Conservation (phyloP, 2,113 vertebrate species). For the Bothrops jararaca region DNA sequence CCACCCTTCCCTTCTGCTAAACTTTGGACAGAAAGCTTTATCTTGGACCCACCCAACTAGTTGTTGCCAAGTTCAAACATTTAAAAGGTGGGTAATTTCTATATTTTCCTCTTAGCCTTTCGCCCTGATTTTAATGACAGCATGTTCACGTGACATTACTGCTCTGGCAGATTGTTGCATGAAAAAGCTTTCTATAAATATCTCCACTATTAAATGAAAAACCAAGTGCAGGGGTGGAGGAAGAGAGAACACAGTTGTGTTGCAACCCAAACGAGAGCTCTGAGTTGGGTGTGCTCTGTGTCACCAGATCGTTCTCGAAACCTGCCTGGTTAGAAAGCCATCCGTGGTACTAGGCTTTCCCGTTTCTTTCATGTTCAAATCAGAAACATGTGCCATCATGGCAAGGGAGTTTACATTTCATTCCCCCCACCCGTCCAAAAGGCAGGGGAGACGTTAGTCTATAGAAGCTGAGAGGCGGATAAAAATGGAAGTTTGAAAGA, state of each 20-base stretch:
- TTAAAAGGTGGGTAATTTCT: slow-evolving; percentile 56
- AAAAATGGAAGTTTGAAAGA: not conserved
- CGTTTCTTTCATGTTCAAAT: not conserved
- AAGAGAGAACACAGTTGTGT: not conserved
- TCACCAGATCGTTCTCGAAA: not conserved
- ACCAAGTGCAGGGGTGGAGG: not conserved
- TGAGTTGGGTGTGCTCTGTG: not conserved
- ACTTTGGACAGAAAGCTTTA: slow-evolving; percentile 51
- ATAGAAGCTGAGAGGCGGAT: not conserved
- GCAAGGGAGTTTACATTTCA: not conserved
- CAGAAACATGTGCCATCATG: not conserved
- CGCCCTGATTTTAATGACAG: slow-evolving; percentile 58
- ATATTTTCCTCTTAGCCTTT: slow-evolving; percentile 59
- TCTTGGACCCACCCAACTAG: slow-evolving; percentile 57
- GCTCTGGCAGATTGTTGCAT: slow-evolving; percentile 51
- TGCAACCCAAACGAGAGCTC: not conserved
- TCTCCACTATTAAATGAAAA: slow-evolving; percentile 43
- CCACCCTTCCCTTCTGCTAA: slow-evolving; percentile 73
- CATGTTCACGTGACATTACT: slow-evolving; percentile 54
- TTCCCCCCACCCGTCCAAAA: not conserved
- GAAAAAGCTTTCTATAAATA: slow-evolving; percentile 58
- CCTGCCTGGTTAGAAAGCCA: not conserved
- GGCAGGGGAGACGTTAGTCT: not conserved
- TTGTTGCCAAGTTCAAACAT: slow-evolving; percentile 69
- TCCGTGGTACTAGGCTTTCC: not conserved